A percentile compares a stretch with the other conserved stretches of the same genome.
These are phyloP conservation scores for Strix uralensis DNA, from an alignment of 2,113 vertebrate genomes.

Conservation along the genomic window DNA sequence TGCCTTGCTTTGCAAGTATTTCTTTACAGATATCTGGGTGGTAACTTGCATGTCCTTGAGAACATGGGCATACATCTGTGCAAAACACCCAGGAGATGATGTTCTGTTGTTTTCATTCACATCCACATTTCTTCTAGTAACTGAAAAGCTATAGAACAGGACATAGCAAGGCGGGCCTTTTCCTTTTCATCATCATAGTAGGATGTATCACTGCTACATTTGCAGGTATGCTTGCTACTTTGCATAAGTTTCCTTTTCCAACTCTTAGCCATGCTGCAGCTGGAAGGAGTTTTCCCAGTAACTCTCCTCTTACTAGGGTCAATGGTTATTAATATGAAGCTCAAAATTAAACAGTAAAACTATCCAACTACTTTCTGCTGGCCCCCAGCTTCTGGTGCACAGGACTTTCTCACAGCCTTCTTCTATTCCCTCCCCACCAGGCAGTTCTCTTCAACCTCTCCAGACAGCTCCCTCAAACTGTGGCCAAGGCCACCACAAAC, in stretches of 20 bases:
- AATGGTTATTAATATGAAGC: background rate
- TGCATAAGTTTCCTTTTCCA: background rate
- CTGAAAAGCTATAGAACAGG: background rate
- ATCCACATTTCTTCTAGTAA: background rate
- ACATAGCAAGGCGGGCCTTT: background rate
- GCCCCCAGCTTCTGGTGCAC: background rate
- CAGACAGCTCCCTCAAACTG: background rate
- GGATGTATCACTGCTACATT: background rate
- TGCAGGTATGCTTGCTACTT: background rate
- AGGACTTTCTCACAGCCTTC: background rate
- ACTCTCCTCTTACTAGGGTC: background rate
- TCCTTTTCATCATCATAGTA: background rate
- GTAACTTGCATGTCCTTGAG: background rate
- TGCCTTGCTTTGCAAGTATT: background rate
- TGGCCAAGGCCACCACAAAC: background rate
- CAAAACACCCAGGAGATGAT: background rate
- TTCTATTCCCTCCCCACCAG: background rate
- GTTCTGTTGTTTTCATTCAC: background rate
- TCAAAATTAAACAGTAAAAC: background rate
- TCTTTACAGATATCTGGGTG: background rate
- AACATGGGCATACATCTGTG: background rate
- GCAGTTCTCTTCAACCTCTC: background rate
- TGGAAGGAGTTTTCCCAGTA: background rate
- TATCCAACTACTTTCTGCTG: background rate
- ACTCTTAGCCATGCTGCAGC: background rate